Evolutionary conservation across 2,113 vertebrate species (phyloP).

Genomic region (Mionectes macconnelli): DNA sequence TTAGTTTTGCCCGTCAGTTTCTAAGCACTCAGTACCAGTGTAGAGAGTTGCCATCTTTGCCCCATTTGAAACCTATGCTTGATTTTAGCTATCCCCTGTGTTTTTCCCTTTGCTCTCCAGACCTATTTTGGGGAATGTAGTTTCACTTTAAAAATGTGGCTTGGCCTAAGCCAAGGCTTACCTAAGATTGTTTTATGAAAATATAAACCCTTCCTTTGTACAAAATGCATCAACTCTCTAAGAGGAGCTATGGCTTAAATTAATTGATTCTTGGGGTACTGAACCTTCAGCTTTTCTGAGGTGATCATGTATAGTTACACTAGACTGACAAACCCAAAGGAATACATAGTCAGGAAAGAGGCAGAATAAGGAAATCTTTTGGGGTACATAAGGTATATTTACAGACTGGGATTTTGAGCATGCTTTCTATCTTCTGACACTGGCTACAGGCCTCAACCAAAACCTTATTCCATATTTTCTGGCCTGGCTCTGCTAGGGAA

Average conservation of each 20-base stretch:
- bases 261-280: neutral
- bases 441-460: rapidly evolving
- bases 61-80: neutral
- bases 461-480: neutral
- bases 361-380: neutral
- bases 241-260: neutral
- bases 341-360: neutral
- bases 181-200: neutral
- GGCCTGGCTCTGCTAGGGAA: neutral
- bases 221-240: neutral
- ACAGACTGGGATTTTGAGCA: neutral
- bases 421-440: neutral
- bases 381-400: neutral
- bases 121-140: neutral
- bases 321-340: neutral
- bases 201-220: neutral
- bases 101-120: neutral
- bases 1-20: neutral
- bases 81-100: neutral
- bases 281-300: neutral
- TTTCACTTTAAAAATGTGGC: neutral
- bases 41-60: neutral
- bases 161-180: neutral
- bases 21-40: neutral
- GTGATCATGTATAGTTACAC: neutral